Base-by-base conservation (phyloP, 1,140 invertebrate genomes). In the Drosophila nasuta region DNA sequence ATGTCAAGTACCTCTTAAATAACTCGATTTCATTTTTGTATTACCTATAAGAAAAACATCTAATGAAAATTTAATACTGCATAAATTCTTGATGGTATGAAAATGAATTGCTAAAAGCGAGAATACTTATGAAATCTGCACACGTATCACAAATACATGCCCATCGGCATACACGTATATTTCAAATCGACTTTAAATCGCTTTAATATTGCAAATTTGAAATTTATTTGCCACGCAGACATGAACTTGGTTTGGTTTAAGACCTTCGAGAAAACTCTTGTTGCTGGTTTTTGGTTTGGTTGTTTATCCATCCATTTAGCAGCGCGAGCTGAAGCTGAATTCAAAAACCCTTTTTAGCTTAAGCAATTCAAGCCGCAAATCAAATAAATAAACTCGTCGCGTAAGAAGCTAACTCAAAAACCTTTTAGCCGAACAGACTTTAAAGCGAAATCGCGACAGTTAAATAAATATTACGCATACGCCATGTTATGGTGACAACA, bases 391-490 rank as follows among this genome's bases (percentile, higher is more conserved):
- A 52, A 57, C 59, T 30, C n/a, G 8, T n/a, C 10, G 10, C 17
- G n/a, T 35, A 41, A 54, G 57, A 33, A 63, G 58, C 43, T 57
- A 52, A 62, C 17, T 25, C 48, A 41, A 48, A 69, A 69, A 69
- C 66, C 72, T 63, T 75, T 75, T 46, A 75, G 71, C 41, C 28
- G 30, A 57, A 20, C 48, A 25, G 45, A 54, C 25, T 72, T 79
- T 81, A 65, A 85, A 68, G 52, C 62, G 13, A 38, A n/a, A 64
- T 63, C n/a, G 64, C 20, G 68, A 74, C 58, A 28, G 68, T 79
- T 82, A 71, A 79, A 75, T 76, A 86, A 82, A 86, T 86, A 88
- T 82, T 68, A 56, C 79, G n/a, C 76, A 86, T 82, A 88, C 83
- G 82, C 71, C 79, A 56, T 52, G 79, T 81, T 30, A 43, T 41